Conservation (phyloP, 2,113 vertebrate genomes). For the Grallaria varia region DNA sequence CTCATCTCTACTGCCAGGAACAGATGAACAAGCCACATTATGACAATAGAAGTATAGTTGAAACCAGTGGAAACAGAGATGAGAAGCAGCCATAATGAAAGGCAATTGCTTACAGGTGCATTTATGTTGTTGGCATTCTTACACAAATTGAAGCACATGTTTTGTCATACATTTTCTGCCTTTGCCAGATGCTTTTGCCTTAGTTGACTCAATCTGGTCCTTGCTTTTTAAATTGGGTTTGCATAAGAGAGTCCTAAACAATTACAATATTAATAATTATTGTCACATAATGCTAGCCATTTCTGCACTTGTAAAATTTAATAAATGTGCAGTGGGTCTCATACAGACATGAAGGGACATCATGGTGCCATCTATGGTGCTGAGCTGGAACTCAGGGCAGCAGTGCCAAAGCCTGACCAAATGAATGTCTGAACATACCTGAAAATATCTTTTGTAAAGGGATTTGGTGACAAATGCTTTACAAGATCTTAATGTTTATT, state of each 20-base stretch:
- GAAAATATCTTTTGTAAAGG: neutral
- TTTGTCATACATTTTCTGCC: neutral
- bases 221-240: neutral
- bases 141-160: conserved; percentile 5
- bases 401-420: neutral
- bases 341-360: neutral
- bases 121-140: conserved; percentile 14
- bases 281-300: neutral
- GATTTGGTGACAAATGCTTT: neutral
- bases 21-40: neutral
- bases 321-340: neutral
- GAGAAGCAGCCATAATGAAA: neutral
- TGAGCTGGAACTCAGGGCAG: neutral
- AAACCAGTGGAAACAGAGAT: neutral
- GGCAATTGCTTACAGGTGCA: conserved; percentile 15
- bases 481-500: neutral
- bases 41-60: neutral
- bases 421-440: neutral
- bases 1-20: neutral
- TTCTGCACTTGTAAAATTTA: neutral
- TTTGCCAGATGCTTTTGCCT: neutral
- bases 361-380: fast-evolving
- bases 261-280: neutral
- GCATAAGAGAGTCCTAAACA: neutral
- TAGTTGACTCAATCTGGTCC: neutral